These are phyloP conservation scores for Neolamprologus kungweensis DNA, from an alignment of 2,113 vertebrate genomes.

Conservation along the genomic window DNA sequence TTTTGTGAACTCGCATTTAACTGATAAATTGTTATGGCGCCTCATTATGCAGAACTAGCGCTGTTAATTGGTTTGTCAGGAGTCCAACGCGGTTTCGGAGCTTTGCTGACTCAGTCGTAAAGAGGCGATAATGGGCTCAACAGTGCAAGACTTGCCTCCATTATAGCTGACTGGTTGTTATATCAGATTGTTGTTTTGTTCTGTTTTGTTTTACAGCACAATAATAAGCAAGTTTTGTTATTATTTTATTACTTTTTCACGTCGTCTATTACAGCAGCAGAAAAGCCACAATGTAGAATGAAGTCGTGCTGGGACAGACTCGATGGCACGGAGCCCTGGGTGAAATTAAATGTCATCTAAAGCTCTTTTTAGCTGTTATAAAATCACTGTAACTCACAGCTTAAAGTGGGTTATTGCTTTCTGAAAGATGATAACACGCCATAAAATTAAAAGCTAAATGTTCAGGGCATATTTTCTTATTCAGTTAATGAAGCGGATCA, in stretches of 20 bases:
- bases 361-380: neutral
- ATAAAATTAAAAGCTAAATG: neutral
- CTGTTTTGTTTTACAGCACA: neutral
- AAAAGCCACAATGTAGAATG: neutral
- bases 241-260: neutral
- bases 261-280: neutral
- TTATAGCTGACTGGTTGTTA: constrained; percentile 7
- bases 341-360: neutral
- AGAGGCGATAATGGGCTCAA: constrained; percentile 28
- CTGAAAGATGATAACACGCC: neutral
- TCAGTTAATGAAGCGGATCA: neutral
- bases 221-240: neutral
- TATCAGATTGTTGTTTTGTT: constrained; percentile 6
- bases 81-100: constrained; percentile 13
- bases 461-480: neutral
- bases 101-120: constrained; percentile 46
- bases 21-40: constrained; percentile 30
- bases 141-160: constrained; percentile 7
- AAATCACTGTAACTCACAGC: neutral
- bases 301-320: neutral
- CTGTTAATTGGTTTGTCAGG: constrained; percentile 52
- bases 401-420: neutral
- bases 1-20: constrained; percentile 16
- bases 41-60: constrained; percentile 25
- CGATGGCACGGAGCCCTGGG: neutral